Evolutionary conservation across 2,888 invertebrate species (phyloP).

Genomic region (Drosophila stalkeri): DNA sequence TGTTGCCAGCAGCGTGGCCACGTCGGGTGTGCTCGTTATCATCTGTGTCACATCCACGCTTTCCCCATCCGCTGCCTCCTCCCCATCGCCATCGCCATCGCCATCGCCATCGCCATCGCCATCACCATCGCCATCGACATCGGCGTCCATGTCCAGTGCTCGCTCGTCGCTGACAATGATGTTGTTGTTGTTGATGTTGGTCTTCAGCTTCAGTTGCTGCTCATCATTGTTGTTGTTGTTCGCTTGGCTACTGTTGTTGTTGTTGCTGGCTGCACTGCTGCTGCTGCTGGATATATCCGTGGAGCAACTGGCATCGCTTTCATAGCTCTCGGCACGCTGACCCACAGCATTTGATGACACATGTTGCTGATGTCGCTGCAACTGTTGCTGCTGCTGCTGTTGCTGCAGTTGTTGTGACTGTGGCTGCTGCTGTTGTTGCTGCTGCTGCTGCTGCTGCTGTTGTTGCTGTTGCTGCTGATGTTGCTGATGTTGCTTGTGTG

Average conservation of each 20-base stretch:
- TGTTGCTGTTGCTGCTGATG: slow-evolving; percentile 22
- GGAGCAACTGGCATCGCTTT: slow-evolving; percentile 86
- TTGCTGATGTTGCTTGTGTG: slow-evolving; percentile 87
- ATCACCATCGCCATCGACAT: too few species aligned
- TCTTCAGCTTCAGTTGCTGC: slow-evolving; percentile 68
- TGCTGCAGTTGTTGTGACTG: slow-evolving; percentile 9
- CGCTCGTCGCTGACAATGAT: slow-evolving; percentile 53
- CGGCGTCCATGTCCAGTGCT: slow-evolving; percentile 15
- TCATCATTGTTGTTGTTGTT: slow-evolving; percentile 75
- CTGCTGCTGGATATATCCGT: slow-evolving; percentile 85
- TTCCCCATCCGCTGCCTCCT: slow-evolving; percentile 1
- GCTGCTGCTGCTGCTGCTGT: slow-evolving; percentile 22
- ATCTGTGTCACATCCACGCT: slow-evolving; percentile 49
- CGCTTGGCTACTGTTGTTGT: slow-evolving; percentile 82
- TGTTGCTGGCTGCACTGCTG: slow-evolving; percentile 69
- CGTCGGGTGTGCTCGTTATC: slow-evolving; percentile 70
- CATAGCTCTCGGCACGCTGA: slow-evolving; percentile 86
- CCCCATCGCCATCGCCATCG: slow-evolving; percentile 9
- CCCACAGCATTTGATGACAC: background rate
- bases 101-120: slow-evolving; percentile 14
- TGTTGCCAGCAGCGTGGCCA: slow-evolving; percentile 64
- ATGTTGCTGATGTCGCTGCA: slow-evolving; percentile 26
- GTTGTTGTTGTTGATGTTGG: slow-evolving; percentile 82
- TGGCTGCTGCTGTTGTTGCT: slow-evolving; percentile 12
- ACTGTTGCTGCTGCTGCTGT: slow-evolving; percentile 14